Base-by-base conservation (phyloP, 2,888 invertebrate genomes). In the Pseudeuparius sepicola region DNA sequence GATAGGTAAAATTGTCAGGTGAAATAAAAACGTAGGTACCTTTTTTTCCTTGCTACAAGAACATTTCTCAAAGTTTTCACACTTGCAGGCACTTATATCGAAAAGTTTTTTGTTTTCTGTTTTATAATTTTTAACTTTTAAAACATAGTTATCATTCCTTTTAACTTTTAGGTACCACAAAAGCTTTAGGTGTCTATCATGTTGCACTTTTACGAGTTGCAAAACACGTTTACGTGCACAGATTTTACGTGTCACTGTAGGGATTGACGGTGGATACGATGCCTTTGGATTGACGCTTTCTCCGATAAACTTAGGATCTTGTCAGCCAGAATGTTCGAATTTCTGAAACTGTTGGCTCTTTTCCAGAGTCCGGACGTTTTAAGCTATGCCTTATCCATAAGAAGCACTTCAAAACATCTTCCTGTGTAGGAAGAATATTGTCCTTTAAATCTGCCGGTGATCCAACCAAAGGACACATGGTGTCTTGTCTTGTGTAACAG, bases 221-320 rank as follows among this genome's bases (percentile, higher is more conserved):
- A 30, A 30, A 17, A 30, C 30, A 30, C 30, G 30, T 30, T 30
- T 30, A 30, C n/a, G n/a, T n/a, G n/a, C n/a, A n/a, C n/a, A n/a
- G n/a, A n/a, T n/a, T n/a, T n/a, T n/a, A n/a, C 18, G 30, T 30
- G 11, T 18, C 10, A 30, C 30, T 30, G 18, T 18, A 18, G 30
- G 18, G 18, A 30, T 30, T n/a, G n/a, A n/a, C n/a, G n/a, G n/a
- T n/a, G n/a, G n/a, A n/a, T n/a, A n/a, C n/a, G n/a, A n/a, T n/a
- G n/a, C n/a, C n/a, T n/a, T n/a, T n/a, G n/a, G n/a, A n/a, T n/a
- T 30, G 30, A 30, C 11, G 30, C 30, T 30, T 30, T 30, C 30
- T 18, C 30, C 30, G 13, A 30, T 30, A 17, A 30, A 30, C 17
- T 10, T 30, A 30, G 17, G 6, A 30, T 30, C 30, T 30, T 30